Percentiles rank a stretch among this genome's conserved stretches.
Conservation (phyloP, 2,113 vertebrate species). For the Oostethus manadensis region DNA sequence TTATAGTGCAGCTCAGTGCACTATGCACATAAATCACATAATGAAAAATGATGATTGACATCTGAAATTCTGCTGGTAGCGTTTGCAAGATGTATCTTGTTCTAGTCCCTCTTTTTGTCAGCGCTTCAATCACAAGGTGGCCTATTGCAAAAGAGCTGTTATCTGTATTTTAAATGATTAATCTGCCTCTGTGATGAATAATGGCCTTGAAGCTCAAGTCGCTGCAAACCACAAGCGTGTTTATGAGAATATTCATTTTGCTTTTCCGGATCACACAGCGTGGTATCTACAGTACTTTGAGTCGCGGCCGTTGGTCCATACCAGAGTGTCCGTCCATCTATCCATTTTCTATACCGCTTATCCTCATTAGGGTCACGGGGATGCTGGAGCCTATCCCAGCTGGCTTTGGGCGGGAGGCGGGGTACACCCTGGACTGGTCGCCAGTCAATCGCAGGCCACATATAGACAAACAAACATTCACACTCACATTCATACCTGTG, state of each 20-base stretch:
- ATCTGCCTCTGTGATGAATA: constrained; percentile 50
- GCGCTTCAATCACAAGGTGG: constrained; percentile 2
- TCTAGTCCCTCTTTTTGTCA: constrained; percentile 14
- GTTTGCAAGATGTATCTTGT: constrained; percentile 25
- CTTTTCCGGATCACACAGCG: constrained; percentile 37
- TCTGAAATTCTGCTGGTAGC: constrained; percentile 13
- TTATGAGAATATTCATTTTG: constrained; percentile 46
- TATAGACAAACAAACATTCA: too few species aligned
- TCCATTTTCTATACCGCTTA: too few species aligned
- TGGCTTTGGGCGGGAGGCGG: too few species aligned
- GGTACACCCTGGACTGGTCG: too few species aligned
- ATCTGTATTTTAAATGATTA: constrained; percentile 62
- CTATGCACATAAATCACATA: constrained; percentile 25
- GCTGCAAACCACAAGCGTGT: constrained; percentile 47
- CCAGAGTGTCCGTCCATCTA: too few species aligned
- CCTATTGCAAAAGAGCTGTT: constrained; percentile 17
- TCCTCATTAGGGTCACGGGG: too few species aligned
- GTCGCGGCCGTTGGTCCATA: constrained; percentile 8
- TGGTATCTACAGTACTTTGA: constrained; percentile 23
- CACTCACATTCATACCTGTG: too few species aligned
- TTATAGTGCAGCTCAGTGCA: neutral
- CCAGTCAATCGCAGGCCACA: too few species aligned
- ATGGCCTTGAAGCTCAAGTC: constrained; percentile 37
- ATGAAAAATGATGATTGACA: constrained; percentile 3
- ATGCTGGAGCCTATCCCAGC: too few species aligned